Percentiles rank a stretch among this genome's conserved stretches.
Evolutionary conservation across 2,888 invertebrate species (phyloP).

Genomic region (Torymus auratus): DNA sequence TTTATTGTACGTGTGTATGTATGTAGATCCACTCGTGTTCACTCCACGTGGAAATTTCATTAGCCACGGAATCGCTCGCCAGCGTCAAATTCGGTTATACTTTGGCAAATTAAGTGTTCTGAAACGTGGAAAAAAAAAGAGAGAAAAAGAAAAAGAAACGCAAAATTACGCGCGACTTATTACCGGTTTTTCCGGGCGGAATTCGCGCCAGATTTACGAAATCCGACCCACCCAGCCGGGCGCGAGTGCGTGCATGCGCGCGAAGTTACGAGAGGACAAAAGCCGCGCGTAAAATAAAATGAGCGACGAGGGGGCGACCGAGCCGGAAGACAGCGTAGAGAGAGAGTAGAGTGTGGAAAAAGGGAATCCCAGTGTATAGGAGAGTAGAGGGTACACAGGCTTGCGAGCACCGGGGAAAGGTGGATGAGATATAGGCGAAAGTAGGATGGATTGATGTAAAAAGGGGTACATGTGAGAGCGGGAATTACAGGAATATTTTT

Average conservation of each 20-base stretch:
- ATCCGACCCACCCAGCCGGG: neutral
- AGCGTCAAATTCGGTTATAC: constrained; percentile 21
- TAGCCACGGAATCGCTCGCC: neutral
- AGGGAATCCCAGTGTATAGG: constrained; percentile 6
- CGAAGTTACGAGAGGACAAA: constrained; percentile 26
- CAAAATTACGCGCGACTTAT: neutral
- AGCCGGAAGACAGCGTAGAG: neutral
- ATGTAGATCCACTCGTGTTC: too few species aligned
- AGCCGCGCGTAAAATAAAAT: neutral
- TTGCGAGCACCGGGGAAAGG: too few species aligned
- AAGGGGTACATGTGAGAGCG: too few species aligned
- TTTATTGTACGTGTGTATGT: too few species aligned
- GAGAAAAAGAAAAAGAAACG: too few species aligned
- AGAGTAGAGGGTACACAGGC: too few species aligned
- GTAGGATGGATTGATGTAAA: too few species aligned
- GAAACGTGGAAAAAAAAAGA: too few species aligned
- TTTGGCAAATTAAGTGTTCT: too few species aligned
- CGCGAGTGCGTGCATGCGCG: neutral
- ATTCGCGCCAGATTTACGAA: neutral
- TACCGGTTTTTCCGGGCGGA: constrained; percentile 25
- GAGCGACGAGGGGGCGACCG: neutral
- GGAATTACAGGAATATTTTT: too few species aligned
- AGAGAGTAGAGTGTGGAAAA: neutral
- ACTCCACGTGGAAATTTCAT: too few species aligned
- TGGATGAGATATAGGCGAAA: too few species aligned